Evolutionary conservation across 2,888 invertebrate species (phyloP).

Genomic region (Hirudinaria manillensis): DNA sequence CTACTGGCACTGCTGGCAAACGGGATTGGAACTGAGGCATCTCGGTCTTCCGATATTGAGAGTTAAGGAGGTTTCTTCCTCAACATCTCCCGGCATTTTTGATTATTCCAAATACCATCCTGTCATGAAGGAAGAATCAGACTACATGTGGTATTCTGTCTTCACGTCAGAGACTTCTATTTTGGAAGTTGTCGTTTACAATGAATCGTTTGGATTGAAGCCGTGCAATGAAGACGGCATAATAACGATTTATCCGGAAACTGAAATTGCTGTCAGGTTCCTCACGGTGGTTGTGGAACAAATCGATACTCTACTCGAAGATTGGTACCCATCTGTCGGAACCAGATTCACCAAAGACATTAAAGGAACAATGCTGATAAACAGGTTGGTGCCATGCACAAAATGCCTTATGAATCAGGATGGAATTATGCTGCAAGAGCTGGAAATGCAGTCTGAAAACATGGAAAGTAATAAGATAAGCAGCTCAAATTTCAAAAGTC

Average conservation of each 20-base stretch:
- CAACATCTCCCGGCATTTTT: conserved; percentile 45
- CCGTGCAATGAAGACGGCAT: neutral
- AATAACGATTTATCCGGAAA: conserved; percentile 33
- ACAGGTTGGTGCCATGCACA: conserved; percentile 84
- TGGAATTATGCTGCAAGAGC: conserved; percentile 11
- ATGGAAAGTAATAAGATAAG: too few species aligned
- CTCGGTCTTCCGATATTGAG: conserved; percentile 74
- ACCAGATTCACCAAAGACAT: conserved; percentile 89
- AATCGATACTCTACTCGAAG: conserved; percentile 88
- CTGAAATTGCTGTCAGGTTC: conserved; percentile 35
- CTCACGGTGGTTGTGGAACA: conserved; percentile 70
- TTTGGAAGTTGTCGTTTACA: conserved; percentile 76
- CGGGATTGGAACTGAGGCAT: conserved; percentile 78
- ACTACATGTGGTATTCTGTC: conserved; percentile 78
- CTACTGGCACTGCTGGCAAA: conserved; percentile 83
- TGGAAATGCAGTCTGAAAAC: neutral
- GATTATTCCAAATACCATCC: conserved; percentile 56
- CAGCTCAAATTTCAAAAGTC: too few species aligned
- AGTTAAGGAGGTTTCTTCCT: conserved; percentile 67
- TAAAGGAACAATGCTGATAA: conserved; percentile 83
- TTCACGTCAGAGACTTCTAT: conserved; percentile 74
- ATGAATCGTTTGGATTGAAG: conserved; percentile 59
- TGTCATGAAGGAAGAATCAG: conserved; percentile 62
- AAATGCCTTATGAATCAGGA: conserved; percentile 64
- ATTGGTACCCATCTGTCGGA: conserved; percentile 92